Conservation (phyloP, 2,888 invertebrate species). For the Adineta ricciae region DNA sequence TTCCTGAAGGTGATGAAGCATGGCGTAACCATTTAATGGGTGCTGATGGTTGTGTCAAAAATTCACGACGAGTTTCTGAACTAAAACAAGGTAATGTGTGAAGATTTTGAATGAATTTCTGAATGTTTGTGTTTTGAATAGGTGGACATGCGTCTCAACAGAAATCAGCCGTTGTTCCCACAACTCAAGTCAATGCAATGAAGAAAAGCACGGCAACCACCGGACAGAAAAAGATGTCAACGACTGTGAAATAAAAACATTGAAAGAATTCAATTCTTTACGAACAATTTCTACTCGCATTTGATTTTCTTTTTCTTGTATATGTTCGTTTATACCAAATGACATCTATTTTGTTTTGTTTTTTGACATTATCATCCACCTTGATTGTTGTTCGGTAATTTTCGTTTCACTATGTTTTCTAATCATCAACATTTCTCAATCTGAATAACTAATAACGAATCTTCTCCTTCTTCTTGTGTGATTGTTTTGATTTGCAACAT, state of each 20-base stretch:
- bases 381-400: background rate
- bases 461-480: background rate
- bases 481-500: background rate
- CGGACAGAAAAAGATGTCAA: background rate
- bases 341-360: slow-evolving; percentile 6
- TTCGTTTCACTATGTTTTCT: background rate
- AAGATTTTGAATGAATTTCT: too few species aligned
- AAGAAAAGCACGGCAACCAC: background rate
- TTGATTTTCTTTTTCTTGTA: background rate
- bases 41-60: slow-evolving; percentile 45
- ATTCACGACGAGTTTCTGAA: slow-evolving; percentile 41
- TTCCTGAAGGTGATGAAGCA: slow-evolving; percentile 37
- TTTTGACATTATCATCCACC: background rate
- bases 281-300: background rate
- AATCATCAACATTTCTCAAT: background rate
- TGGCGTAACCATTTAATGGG: slow-evolving; percentile 36
- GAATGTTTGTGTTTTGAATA: background rate
- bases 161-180: background rate
- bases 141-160: background rate
- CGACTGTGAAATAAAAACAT: background rate
- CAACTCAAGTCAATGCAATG: background rate
- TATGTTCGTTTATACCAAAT: background rate
- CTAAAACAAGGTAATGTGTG: background rate
- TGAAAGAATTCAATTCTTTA: background rate
- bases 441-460: background rate